Conservation (phyloP, 1,140 invertebrate genomes). For the Drosophila simulans region DNA sequence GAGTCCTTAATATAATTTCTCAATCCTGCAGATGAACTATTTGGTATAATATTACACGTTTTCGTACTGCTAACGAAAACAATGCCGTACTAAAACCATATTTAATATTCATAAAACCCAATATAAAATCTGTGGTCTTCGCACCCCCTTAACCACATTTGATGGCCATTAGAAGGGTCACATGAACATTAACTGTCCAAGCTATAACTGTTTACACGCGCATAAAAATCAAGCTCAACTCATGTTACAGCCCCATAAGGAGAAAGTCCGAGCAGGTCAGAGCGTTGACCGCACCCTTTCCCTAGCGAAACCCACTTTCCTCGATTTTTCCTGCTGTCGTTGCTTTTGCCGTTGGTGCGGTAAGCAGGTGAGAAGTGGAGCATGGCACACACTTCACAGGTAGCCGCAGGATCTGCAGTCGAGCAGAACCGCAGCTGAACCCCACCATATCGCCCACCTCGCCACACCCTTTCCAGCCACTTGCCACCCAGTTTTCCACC, state of each 20-base stretch:
- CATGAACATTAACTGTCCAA: constrained; percentile 24
- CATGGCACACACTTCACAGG: constrained; percentile 34
- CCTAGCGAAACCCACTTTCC: neutral
- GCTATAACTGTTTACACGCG: constrained; percentile 41
- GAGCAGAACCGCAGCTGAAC: constrained; percentile 33
- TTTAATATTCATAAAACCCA: neutral
- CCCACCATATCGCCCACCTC: neutral
- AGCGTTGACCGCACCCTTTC: constrained; percentile 12
- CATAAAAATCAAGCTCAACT: constrained; percentile 36
- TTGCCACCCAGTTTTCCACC: neutral
- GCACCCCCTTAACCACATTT: constrained; percentile 16
- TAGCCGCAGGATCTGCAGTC: constrained; percentile 40
- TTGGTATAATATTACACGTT: too few species aligned
- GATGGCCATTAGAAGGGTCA: constrained; percentile 11
- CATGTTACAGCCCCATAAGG: neutral
- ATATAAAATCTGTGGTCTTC: constrained; percentile 26
- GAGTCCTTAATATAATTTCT: too few species aligned
- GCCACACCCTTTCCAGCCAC: neutral
- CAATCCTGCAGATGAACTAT: too few species aligned
- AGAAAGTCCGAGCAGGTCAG: constrained; percentile 29
- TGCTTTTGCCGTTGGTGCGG: constrained; percentile 35
- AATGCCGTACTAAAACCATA: neutral
- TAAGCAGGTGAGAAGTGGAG: constrained; percentile 46
- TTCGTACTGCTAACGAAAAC: too few species aligned
- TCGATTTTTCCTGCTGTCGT: constrained; percentile 11